Conservation (phyloP, 1,140 invertebrate species). For the Helicoverpa zea region DNA sequence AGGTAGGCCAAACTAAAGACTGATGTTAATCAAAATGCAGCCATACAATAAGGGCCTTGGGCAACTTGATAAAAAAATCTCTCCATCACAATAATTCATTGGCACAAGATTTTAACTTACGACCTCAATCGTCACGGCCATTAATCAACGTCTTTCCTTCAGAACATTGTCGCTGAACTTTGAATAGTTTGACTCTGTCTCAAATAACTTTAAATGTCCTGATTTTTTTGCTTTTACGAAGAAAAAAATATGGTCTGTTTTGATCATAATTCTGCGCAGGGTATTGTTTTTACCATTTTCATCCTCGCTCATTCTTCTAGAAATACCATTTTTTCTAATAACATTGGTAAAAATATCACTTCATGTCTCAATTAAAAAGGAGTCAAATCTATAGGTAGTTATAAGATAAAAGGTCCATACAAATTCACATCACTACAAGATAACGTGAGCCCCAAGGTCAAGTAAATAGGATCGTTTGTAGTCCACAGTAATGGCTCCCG, state of each 20-base stretch:
- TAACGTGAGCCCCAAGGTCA: conserved; percentile 28
- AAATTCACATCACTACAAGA: not conserved
- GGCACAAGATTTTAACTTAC: conserved; percentile 14
- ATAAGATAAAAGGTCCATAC: not conserved
- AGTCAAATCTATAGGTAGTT: too few relatives aligned
- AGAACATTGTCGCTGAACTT: conserved; percentile 21
- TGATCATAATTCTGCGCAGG: not conserved
- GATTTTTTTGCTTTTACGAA: not conserved
- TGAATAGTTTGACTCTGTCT: conserved; percentile 27
- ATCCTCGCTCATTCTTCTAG: too few relatives aligned
- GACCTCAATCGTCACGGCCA: conserved; percentile 1
- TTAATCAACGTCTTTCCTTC: conserved; percentile 26
- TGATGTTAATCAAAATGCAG: too few relatives aligned
- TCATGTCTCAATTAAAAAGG: too few relatives aligned
- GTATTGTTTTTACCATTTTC: not conserved
- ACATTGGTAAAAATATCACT: too few relatives aligned
- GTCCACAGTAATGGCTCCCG: conserved; percentile 21
- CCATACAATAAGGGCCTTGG: too few relatives aligned
- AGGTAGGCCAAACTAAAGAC: too few relatives aligned
- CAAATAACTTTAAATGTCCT: not conserved
- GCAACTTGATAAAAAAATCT: not conserved
- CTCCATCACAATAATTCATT: conserved; percentile 26
- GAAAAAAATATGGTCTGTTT: too few relatives aligned
- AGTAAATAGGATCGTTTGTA: conserved; percentile 20
- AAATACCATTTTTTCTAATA: too few relatives aligned